Conservation (phyloP, 2,888 invertebrate genomes). For the Ectropis crepuscularia region DNA sequence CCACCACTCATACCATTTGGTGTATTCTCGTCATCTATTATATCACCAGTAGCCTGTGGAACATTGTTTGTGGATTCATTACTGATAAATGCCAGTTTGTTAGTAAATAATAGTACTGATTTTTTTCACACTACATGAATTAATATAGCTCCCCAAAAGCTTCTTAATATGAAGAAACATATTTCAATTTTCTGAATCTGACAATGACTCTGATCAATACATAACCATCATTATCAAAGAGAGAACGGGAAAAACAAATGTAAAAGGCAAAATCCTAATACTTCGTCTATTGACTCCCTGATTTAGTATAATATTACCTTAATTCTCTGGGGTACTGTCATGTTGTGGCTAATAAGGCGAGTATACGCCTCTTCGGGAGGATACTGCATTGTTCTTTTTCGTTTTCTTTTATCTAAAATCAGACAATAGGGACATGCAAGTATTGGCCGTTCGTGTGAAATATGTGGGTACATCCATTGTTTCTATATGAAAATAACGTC, state of each 20-base stretch:
- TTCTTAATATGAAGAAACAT: too few relatives aligned
- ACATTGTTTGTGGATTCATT: not conserved
- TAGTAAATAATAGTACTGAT: too few relatives aligned
- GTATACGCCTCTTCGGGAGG: slow-evolving; percentile 78
- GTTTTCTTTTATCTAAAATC: slow-evolving; percentile 29
- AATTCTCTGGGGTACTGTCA: slow-evolving; percentile 81
- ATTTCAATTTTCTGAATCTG: too few relatives aligned
- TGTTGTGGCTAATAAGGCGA: slow-evolving; percentile 79
- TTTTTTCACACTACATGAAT: too few relatives aligned
- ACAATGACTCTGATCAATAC: too few relatives aligned
- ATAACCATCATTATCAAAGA: too few relatives aligned
- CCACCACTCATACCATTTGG: slow-evolving; percentile 85
- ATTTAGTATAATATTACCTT: slow-evolving; percentile 57
- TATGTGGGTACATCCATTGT: slow-evolving; percentile 18
- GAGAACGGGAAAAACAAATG: too few relatives aligned
- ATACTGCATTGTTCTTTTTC: slow-evolving; percentile 65
- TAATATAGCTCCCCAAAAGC: too few relatives aligned
- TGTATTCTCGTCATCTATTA: slow-evolving; percentile 86
- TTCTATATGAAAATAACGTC: too few relatives aligned
- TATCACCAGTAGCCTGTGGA: slow-evolving; percentile 88
- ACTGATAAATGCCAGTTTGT: too few relatives aligned
- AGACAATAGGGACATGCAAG: slow-evolving; percentile 18
- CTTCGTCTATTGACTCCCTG: not conserved
- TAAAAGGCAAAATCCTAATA: too few relatives aligned
- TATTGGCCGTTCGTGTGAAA: not conserved